These are phyloP conservation scores for Euleptes europaea DNA, from an alignment of 2,113 vertebrate species.

Conservation along the genomic window DNA sequence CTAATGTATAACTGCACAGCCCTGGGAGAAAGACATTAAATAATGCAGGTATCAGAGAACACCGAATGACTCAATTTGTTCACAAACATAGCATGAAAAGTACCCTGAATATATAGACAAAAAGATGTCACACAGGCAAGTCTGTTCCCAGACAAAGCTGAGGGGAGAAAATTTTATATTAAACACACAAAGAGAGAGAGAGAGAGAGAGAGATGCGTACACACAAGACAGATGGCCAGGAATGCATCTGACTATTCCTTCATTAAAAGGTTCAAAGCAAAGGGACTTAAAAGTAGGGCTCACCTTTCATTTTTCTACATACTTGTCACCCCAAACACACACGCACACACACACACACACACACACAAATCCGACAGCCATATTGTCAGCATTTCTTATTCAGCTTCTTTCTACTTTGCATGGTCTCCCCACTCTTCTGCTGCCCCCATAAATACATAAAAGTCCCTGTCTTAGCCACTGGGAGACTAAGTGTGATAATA, in stretches of 20 bases:
- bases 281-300: neutral
- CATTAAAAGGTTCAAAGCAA: neutral
- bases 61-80: neutral
- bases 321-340: neutral
- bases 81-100: neutral
- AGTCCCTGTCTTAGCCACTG: slow-evolving; percentile 17
- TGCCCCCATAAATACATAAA: slow-evolving; percentile 25
- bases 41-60: neutral
- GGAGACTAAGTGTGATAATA: slow-evolving; percentile 27
- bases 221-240: neutral
- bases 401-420: slow-evolving; percentile 12
- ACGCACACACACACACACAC: neutral
- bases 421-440: slow-evolving; percentile 6
- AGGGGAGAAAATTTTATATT: neutral
- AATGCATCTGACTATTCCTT: neutral
- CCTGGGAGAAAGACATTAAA: neutral
- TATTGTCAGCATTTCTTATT: neutral
- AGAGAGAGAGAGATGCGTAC: too few relatives aligned
- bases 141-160: neutral
- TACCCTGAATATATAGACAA: neutral
- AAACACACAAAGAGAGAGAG: neutral
- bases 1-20: neutral
- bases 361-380: neutral
- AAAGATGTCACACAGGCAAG: neutral
- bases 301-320: neutral